Base-by-base conservation (phyloP, 2,113 vertebrate species). In the Limnothrissa miodon region DNA sequence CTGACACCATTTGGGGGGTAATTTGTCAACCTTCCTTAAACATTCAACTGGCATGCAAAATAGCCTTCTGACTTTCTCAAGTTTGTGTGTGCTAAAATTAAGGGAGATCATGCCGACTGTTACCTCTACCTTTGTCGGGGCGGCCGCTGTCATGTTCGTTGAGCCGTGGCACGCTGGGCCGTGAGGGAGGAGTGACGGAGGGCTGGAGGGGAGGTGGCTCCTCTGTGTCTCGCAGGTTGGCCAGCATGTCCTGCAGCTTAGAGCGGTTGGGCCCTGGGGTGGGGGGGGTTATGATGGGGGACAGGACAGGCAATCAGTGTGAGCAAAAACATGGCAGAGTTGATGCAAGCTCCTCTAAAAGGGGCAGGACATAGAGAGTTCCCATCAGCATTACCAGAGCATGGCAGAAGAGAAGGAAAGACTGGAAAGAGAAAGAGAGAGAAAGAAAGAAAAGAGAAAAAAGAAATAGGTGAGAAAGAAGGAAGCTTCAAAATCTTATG, bases 231-330 rank as follows among this genome's bases (percentile, higher is more conserved):
- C 98, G 95, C 90, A 99, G 95, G 90, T 98, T 99, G 89, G 97
- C 98, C 95, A 99, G 92, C 98, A 99, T 99, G 91, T 99, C 98
- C 95, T 99, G 98, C 70, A 99, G 96, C 92, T 98, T 99, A 88
- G 97, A 99, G 89, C 97, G 95, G 93, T 93, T 93, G 0, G 92
- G 93, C 78, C 93, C 93, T 93, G 70, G 11, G 48, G n/a, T 21
- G 36, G 39, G 79, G 33, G 82, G 78, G 5, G 25, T n/a, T n/a
- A n/a, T n/a, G 29, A 53, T 1, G 53, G 25, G 56, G 59, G 13
- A 78, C 11, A 74, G 3, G 66, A 36, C 66, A 74, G 66, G 29
- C 11, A 74, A 0, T 74, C 25, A 74, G 29, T 5, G 42, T 4
- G 42, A 74, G 19, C 4, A 19, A 4, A 33, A 36, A 39, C 66